A percentile compares a stretch with the other conserved stretches of the same genome.
Evolutionary conservation across 1,140 invertebrate species (phyloP).

Genomic region (Goniozus legneri): DNA sequence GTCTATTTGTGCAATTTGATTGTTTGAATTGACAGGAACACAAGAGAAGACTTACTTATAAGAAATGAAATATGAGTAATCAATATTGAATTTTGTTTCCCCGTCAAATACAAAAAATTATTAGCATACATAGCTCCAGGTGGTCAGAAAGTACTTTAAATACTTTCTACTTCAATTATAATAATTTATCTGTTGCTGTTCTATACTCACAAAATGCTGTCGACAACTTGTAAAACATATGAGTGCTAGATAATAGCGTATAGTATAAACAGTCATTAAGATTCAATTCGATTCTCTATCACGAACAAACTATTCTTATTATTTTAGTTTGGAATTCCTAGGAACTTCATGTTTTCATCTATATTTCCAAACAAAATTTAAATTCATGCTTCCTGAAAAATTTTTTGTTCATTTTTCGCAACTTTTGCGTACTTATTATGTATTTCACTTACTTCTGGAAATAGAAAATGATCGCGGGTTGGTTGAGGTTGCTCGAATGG

Average conservation of each 20-base stretch:
- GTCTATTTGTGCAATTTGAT: too few species aligned
- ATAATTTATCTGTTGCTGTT: too few species aligned
- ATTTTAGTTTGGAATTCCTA: constrained; percentile 38
- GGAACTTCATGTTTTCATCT: constrained; percentile 39
- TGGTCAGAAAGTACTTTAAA: too few species aligned
- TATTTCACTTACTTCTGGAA: constrained; percentile 41
- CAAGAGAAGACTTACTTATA: too few species aligned
- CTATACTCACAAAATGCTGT: too few species aligned
- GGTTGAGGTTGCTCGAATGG: constrained; percentile 50
- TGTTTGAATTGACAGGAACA: too few species aligned
- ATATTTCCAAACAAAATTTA: constrained; percentile 26
- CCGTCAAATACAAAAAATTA: too few species aligned
- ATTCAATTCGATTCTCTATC: constrained; percentile 16
- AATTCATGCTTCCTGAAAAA: too few species aligned
- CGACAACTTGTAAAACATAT: constrained; percentile 27
- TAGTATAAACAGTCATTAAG: constrained; percentile 40
- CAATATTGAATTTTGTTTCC: too few species aligned
- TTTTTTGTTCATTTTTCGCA: background rate
- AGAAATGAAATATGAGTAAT: too few species aligned
- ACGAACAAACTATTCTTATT: constrained; percentile 27
- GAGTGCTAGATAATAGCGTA: constrained; percentile 35
- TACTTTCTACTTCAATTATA: too few species aligned
- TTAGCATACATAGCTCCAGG: too few species aligned
- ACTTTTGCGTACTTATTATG: constrained; percentile 2
- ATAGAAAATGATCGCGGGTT: constrained; percentile 41